Conservation (phyloP, 2,113 vertebrate species). For the Hippotragus niger region DNA sequence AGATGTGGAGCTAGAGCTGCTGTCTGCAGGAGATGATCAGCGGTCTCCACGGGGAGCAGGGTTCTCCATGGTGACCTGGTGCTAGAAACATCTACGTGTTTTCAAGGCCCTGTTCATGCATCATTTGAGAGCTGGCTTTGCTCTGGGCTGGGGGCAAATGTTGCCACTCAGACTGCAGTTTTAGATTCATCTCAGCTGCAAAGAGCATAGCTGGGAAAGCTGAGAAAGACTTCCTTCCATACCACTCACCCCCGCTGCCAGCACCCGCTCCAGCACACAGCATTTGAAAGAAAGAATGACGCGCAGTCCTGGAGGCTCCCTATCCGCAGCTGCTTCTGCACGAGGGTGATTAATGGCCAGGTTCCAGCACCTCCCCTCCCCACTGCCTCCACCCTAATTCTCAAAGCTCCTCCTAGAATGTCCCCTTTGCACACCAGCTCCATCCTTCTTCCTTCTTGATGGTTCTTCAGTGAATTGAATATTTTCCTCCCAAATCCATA, state of each 20-base stretch:
- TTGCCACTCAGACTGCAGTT: not conserved
- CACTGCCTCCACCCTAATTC: not conserved
- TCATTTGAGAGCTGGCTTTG: not conserved
- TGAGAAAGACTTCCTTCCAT: not conserved
- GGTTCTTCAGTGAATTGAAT: not conserved
- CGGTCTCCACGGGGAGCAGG: accelerated
- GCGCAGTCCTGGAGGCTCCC: not conserved
- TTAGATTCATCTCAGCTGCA: not conserved
- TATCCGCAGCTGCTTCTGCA: not conserved
- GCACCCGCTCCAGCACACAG: not conserved
- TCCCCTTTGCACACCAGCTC: too few relatives aligned
- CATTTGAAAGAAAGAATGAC: not conserved
- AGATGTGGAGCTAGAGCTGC: not conserved
- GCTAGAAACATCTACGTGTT: not conserved
- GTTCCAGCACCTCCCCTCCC: not conserved
- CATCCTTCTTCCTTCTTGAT: not conserved
- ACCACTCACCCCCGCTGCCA: not conserved
- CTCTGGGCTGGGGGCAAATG: not conserved
- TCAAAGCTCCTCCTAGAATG: not conserved
- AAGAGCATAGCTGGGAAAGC: not conserved
- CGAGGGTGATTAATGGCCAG: not conserved
- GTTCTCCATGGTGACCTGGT: not conserved
- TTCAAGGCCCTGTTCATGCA: not conserved
- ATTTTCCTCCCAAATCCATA: not conserved
- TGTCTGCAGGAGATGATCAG: accelerated